A percentile compares a stretch with the other conserved stretches of the same genome.
Conservation (phyloP, 2,113 vertebrate species). For the Monopterus albus region DNA sequence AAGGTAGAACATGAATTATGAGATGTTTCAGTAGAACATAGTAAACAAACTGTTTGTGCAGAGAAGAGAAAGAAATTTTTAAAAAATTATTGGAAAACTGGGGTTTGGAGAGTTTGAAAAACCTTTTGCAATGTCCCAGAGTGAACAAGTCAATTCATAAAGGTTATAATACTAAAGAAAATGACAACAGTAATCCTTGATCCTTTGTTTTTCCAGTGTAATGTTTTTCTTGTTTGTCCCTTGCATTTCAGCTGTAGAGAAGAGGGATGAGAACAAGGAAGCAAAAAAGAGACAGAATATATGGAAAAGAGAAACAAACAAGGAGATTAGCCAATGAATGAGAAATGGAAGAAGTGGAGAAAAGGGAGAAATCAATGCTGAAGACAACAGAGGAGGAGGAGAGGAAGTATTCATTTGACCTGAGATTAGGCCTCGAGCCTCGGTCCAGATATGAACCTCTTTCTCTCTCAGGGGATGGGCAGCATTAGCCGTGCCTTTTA, state of each 20-base stretch:
- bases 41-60: no score
- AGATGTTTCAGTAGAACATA: no score
- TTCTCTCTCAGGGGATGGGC: constrained; percentile 50
- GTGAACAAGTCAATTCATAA: no score
- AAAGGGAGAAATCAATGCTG: constrained; percentile 3
- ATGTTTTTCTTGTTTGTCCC: background rate
- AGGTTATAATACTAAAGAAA: no score
- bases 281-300: constrained; percentile 1
- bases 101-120: no score
- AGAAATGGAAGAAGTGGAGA: constrained; percentile 8
- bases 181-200: no score
- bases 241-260: background rate
- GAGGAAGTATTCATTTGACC: constrained; percentile 52
- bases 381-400: constrained; percentile 27
- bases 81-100: no score
- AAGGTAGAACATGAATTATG: no score
- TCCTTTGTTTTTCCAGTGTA: no score
- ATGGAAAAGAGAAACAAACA: constrained; percentile 3
- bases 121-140: no score
- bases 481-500: constrained; percentile 74
- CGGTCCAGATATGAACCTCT: constrained; percentile 59
- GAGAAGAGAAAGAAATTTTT: no score
- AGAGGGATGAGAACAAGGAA: constrained; percentile 3
- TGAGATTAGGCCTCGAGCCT: constrained; percentile 58
- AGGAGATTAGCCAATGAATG: background rate